Evolutionary conservation across 1,140 invertebrate species (phyloP).

Genomic region (Lutraria rhynchaena): DNA sequence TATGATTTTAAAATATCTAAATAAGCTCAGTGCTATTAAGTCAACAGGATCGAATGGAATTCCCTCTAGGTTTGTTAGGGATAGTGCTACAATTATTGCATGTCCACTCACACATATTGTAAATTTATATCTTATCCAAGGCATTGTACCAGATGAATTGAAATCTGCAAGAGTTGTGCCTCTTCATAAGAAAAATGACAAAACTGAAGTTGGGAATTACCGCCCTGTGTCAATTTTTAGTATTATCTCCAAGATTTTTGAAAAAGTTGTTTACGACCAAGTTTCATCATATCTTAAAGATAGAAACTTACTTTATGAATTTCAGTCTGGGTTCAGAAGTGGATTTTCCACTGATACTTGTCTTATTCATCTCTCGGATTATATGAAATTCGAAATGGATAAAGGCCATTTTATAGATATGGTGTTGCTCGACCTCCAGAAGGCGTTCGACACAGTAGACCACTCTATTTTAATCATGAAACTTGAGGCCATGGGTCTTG

Average conservation of each 20-base stretch:
- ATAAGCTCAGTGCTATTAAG: conserved; percentile 12
- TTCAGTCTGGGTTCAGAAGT: too few relatives aligned
- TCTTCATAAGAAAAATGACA: conserved; percentile 25
- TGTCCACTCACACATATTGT: conserved; percentile 20
- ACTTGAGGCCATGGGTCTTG: too few relatives aligned
- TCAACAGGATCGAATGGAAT: conserved; percentile 29
- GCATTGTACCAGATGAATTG: conserved; percentile 35
- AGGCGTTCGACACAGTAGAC: too few relatives aligned
- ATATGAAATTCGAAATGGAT: too few relatives aligned
- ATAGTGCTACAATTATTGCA: background rate
- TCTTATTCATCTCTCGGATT: too few relatives aligned
- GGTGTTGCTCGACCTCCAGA: too few relatives aligned
- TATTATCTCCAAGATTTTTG: conserved; percentile 41
- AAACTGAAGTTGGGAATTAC: conserved; percentile 40
- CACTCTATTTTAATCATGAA: too few relatives aligned
- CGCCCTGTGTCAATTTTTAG: conserved; percentile 40
- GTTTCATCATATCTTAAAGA: too few relatives aligned
- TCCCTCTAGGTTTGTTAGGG: conserved; percentile 37
- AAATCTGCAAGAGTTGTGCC: conserved; percentile 30
- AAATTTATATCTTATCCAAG: conserved; percentile 27
- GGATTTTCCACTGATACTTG: too few relatives aligned
- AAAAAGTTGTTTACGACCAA: conserved; percentile 27
- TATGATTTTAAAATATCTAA: conserved; percentile 33
- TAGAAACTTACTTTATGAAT: too few relatives aligned
- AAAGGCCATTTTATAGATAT: too few relatives aligned